These are phyloP conservation scores for Pherbina coryleti DNA, from an alignment of 2,888 invertebrate genomes.

Conservation along the genomic window DNA sequence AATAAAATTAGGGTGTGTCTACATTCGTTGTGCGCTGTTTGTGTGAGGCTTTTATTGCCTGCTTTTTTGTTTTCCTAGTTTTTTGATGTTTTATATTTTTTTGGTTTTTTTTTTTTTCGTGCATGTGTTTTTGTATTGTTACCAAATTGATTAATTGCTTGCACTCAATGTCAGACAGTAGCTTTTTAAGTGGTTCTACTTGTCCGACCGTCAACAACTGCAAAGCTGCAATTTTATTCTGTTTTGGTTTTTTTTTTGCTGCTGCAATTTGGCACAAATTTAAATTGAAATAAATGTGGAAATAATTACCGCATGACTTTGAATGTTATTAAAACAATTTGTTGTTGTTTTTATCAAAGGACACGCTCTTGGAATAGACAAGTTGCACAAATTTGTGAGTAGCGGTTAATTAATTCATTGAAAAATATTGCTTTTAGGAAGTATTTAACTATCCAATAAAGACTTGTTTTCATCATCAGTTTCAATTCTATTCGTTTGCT, in stretches of 20 bases:
- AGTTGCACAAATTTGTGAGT: not conserved
- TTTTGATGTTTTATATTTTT: not conserved
- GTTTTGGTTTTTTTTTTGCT: not conserved
- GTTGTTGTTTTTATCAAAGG: not conserved
- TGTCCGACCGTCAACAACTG: not conserved
- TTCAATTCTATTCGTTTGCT: too few relatives aligned
- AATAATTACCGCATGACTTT: slow-evolving; percentile 14
- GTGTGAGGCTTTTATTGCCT: not conserved
- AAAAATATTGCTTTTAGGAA: too few relatives aligned
- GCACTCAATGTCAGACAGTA: slow-evolving; percentile 39
- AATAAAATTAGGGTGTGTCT: slow-evolving; percentile 15
- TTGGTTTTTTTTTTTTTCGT: not conserved
- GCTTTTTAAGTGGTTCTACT: slow-evolving; percentile 30
- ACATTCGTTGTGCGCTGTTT: not conserved
- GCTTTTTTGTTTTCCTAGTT: not conserved
- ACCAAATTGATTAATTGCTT: slow-evolving; percentile 40
- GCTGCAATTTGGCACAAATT: not conserved
- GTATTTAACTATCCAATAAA: too few relatives aligned
- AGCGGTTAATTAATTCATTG: too few relatives aligned
- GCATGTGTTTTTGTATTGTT: not conserved
- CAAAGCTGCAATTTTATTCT: not conserved
- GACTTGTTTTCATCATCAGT: too few relatives aligned
- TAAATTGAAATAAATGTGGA: slow-evolving; percentile 19
- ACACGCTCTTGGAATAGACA: not conserved
- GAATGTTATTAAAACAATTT: not conserved